Conservation (phyloP, 2,113 vertebrate genomes). For the Paracanthobrama guichenoti region DNA sequence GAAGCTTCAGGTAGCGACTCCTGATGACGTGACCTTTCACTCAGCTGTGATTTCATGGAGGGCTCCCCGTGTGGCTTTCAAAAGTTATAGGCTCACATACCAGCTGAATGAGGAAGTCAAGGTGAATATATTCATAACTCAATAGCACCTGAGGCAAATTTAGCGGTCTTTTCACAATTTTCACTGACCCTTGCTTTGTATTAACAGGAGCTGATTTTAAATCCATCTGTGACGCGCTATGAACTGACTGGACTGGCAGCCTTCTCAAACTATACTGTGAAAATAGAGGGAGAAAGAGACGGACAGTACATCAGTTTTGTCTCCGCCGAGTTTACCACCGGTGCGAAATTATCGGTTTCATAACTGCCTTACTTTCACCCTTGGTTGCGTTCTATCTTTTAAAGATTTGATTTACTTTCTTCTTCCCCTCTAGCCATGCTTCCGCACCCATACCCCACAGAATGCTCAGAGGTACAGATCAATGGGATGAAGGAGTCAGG, state of each 20-base stretch:
- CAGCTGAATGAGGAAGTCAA: conserved; percentile 70
- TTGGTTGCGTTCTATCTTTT: not conserved
- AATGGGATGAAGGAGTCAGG: conserved; percentile 80
- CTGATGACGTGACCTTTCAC: conserved; percentile 74
- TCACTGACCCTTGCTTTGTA: not conserved
- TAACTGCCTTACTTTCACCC: not conserved
- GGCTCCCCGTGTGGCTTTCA: conserved; percentile 68
- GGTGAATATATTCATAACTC: conserved; percentile 63
- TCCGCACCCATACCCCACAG: conserved; percentile 78
- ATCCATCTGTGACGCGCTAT: conserved; percentile 69
- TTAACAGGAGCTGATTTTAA: conserved; percentile 78
- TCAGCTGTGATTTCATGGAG: conserved; percentile 79
- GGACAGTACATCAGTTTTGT: conserved; percentile 68
- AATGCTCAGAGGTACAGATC: conserved; percentile 85
- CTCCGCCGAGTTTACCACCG: conserved; percentile 81
- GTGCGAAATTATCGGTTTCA: conserved; percentile 63
- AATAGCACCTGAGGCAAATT: not conserved
- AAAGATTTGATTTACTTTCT: not conserved
- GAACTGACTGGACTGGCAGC: conserved; percentile 78
- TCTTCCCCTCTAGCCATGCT: conserved; percentile 69
- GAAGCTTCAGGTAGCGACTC: conserved; percentile 64
- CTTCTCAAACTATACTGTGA: conserved; percentile 74
- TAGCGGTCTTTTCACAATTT: not conserved
- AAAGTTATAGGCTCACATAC: conserved; percentile 80
- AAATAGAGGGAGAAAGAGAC: conserved; percentile 76